phyloP scores from a whole-genome alignment of 2,888 invertebrate species.

The Thereva unica region DNA sequence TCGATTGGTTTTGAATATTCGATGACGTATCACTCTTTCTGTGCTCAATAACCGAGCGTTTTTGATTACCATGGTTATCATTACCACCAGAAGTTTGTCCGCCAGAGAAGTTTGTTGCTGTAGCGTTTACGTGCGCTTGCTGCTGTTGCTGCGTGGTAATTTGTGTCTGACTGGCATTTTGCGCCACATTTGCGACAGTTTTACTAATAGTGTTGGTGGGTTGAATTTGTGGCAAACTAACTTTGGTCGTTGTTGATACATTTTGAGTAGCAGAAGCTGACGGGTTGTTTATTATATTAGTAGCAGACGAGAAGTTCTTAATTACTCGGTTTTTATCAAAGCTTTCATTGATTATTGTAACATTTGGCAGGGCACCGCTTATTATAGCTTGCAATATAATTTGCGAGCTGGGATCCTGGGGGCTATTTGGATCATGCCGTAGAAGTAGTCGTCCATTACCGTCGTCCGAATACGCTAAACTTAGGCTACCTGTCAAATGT shows the following conservation, averaged over 20 bases:
- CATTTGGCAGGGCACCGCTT: slow-evolving; percentile 57
- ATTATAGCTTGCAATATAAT: slow-evolving; percentile 56
- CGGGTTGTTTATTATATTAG: neutral
- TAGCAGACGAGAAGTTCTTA: neutral
- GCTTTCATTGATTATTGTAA: slow-evolving; percentile 56
- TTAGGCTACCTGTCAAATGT: slow-evolving; percentile 67
- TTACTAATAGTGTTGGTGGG: neutral
- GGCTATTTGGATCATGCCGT: slow-evolving; percentile 66
- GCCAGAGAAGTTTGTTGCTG: slow-evolving; percentile 38
- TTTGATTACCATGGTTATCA: slow-evolving; percentile 24
- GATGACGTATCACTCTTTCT: slow-evolving; percentile 13
- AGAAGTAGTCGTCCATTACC: slow-evolving; percentile 65
- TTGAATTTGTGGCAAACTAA: slow-evolving; percentile 8
- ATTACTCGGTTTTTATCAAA: slow-evolving; percentile 12
- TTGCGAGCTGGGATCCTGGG: slow-evolving; percentile 61
- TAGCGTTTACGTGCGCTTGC: slow-evolving; percentile 31
- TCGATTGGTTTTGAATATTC: slow-evolving; percentile 42
- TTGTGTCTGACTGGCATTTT: slow-evolving; percentile 20
- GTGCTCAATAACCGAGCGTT: slow-evolving; percentile 7
- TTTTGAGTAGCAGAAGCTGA: neutral
- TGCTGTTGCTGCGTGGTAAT: slow-evolving; percentile 35
- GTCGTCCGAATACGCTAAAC: slow-evolving; percentile 70
- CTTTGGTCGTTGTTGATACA: slow-evolving; percentile 11
- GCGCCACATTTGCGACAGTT: neutral
- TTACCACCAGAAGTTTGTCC: slow-evolving; percentile 6